Conservation (phyloP, 1,140 invertebrate species). For the Camponotus vicinus region DNA sequence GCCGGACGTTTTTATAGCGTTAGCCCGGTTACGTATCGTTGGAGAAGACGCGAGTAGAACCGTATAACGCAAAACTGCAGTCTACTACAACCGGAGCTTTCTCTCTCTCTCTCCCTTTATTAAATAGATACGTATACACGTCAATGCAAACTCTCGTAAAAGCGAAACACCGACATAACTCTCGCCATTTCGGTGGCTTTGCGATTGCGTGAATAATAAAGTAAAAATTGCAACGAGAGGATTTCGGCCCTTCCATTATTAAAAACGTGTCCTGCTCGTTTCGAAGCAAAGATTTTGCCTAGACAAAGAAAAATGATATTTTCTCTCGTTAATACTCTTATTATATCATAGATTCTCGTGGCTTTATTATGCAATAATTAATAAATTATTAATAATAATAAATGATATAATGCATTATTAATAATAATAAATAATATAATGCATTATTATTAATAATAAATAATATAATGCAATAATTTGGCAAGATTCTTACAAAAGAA, state of each 20-base stretch:
- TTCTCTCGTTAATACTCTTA: background rate
- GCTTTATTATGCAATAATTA: background rate
- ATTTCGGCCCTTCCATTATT: background rate
- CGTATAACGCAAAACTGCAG: conserved; percentile 29
- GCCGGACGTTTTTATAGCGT: conserved; percentile 64
- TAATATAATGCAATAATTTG: background rate
- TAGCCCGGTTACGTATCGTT: conserved; percentile 41
- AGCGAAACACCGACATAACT: conserved; percentile 12
- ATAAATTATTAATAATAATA: too few relatives aligned
- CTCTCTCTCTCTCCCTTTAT: background rate
- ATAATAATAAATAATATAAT: too few relatives aligned
- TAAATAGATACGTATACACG: background rate
- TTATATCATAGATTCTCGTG: background rate
- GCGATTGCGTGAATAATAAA: conserved; percentile 26
- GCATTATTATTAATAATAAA: too few relatives aligned
- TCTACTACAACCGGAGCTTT: background rate
- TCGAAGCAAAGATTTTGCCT: background rate
- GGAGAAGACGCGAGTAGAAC: conserved; percentile 19
- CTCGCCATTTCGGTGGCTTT: background rate
- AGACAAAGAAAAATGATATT: background rate
- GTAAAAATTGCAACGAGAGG: conserved; percentile 15
- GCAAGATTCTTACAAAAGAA: background rate
- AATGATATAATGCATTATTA: too few relatives aligned
- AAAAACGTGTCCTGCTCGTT: background rate
- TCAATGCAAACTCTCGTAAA: conserved; percentile 24